Percentiles rank a stretch among this genome's conserved stretches.
Conservation (phyloP, 2,888 invertebrate genomes). For the Archips xylosteana region DNA sequence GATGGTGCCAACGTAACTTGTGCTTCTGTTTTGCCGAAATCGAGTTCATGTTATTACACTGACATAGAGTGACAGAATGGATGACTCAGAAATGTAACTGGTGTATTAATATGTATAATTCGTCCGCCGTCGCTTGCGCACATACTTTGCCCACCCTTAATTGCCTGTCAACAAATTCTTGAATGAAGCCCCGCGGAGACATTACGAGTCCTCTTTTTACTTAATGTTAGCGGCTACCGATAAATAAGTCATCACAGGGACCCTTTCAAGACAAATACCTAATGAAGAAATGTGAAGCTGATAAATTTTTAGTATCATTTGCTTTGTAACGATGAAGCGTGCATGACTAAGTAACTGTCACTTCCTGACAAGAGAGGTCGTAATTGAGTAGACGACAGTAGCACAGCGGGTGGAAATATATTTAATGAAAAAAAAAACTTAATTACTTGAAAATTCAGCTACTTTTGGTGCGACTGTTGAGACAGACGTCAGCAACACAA, state of each 20-base stretch:
- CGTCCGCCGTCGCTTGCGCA: constrained; percentile 52
- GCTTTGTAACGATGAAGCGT: not conserved
- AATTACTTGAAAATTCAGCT: too few species aligned
- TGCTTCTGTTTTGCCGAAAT: constrained; percentile 1
- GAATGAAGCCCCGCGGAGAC: constrained; percentile 71
- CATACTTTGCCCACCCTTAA: constrained; percentile 65
- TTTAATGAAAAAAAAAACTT: not conserved
- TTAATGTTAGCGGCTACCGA: constrained; percentile 63
- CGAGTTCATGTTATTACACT: not conserved
- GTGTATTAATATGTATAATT: constrained; percentile 47
- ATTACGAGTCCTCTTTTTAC: constrained; percentile 72
- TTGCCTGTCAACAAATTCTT: constrained; percentile 81
- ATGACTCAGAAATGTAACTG: constrained; percentile 52
- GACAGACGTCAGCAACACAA: too few species aligned
- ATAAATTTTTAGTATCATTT: constrained; percentile 36
- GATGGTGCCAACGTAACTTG: not conserved
- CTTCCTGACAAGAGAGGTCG: constrained; percentile 7
- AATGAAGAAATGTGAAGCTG: constrained; percentile 17
- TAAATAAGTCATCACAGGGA: constrained; percentile 70
- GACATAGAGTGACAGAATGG: constrained; percentile 27
- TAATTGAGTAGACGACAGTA: not conserved
- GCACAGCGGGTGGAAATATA: not conserved
- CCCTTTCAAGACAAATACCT: constrained; percentile 52
- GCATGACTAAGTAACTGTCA: not conserved
- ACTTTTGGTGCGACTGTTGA: too few species aligned